phyloP scores from a whole-genome alignment of 2,888 invertebrate genomes.

The Melangyna quadrimaculata region DNA sequence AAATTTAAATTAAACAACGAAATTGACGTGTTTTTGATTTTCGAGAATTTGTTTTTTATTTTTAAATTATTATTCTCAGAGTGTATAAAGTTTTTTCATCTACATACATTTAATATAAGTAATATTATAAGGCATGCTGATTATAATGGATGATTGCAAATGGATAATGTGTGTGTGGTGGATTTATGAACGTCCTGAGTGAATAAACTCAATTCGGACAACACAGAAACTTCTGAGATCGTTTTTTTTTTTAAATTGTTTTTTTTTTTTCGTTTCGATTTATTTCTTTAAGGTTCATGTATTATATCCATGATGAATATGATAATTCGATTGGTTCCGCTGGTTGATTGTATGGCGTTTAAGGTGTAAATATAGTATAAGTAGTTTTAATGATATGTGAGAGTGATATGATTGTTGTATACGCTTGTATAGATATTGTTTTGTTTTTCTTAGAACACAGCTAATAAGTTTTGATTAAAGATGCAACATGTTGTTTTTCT shows the following conservation, averaged over 20 bases:
- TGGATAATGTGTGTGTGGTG: constrained; percentile 13
- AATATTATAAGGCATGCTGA: constrained; percentile 29
- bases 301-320: constrained; percentile 24
- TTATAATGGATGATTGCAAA: constrained; percentile 19
- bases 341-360: constrained; percentile 57
- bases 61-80: constrained; percentile 63
- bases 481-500: no score
- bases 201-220: constrained; percentile 45
- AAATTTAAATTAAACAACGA: background rate
- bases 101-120: constrained; percentile 12
- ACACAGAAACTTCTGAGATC: constrained; percentile 64
- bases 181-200: constrained; percentile 27
- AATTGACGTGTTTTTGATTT: background rate
- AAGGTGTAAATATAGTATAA: constrained; percentile 48
- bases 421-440: no score
- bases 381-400: constrained; percentile 67
- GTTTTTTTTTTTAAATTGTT: constrained; percentile 52
- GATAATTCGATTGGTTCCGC: constrained; percentile 62
- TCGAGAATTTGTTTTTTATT: constrained; percentile 25
- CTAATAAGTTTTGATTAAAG: no score
- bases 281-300: background rate
- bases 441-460: no score
- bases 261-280: constrained; percentile 58
- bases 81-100: constrained; percentile 20
- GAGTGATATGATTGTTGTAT: constrained; percentile 74